These are phyloP conservation scores for Chaetodon auriga DNA, from an alignment of 2,113 vertebrate species.

Conservation along the genomic window DNA sequence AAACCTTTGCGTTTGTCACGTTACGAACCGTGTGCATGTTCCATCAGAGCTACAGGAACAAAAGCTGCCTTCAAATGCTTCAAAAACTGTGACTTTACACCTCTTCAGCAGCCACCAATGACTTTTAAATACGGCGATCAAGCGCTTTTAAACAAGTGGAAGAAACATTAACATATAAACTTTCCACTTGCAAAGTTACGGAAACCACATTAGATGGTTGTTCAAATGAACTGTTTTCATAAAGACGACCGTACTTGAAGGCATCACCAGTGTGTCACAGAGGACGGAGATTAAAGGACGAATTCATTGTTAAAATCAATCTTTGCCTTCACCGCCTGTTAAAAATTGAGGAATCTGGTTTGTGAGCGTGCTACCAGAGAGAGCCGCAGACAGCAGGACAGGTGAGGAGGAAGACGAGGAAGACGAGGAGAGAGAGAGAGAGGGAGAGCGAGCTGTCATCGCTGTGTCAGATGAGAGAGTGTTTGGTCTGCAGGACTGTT, in stretches of 20 bases:
- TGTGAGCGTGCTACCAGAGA: not conserved
- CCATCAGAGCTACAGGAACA: not conserved
- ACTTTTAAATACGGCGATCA: no score
- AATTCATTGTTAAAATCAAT: not conserved
- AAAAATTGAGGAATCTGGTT: not conserved
- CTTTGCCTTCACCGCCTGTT: not conserved
- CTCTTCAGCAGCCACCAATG: no score
- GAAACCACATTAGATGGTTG: not conserved
- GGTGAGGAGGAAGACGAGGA: constrained; percentile 19
- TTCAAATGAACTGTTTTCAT: not conserved
- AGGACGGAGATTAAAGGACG: not conserved
- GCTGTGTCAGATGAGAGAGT: constrained; percentile 20
- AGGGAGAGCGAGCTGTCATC: constrained; percentile 46
- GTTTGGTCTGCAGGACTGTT: constrained; percentile 57
- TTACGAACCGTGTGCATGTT: no score
- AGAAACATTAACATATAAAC: not conserved
- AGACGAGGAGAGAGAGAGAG: not conserved
- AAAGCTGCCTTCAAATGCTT: not conserved
- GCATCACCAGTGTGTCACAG: not conserved
- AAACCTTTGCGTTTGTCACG: no score
- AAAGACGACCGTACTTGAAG: constrained; percentile 11
- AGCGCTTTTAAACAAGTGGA: no score
- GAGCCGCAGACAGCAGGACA: constrained; percentile 1
- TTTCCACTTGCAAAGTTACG: not conserved
- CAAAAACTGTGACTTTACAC: no score